phyloP scores from a whole-genome alignment of 2,888 invertebrate genomes.

The Philereme vetulata region DNA sequence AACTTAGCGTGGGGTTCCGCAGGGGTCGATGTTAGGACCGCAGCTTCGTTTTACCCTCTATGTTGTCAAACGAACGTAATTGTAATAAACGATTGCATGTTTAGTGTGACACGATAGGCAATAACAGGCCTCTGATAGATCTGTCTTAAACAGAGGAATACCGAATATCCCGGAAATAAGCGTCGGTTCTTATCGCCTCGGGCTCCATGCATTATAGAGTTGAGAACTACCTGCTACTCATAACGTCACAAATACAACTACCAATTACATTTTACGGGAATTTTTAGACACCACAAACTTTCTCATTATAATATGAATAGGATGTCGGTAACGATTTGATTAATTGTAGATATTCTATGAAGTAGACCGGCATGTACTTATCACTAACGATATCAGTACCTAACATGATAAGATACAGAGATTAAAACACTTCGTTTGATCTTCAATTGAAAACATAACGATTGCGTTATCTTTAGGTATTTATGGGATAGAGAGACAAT shows the following conservation, averaged over 20 bases:
- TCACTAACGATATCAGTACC: slow-evolving; percentile 3
- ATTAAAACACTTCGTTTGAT: slow-evolving; percentile 11
- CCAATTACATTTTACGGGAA: too few relatives aligned
- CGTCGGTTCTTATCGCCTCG: slow-evolving; percentile 23
- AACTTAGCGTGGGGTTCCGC: slow-evolving; percentile 1
- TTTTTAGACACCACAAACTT: too few relatives aligned
- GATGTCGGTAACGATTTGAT: background rate
- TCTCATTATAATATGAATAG: too few relatives aligned
- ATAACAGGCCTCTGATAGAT: slow-evolving; percentile 30
- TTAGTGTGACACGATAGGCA: slow-evolving; percentile 14
- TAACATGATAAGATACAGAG: slow-evolving; percentile 1
- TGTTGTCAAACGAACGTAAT: slow-evolving; percentile 23
- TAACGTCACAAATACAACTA: too few relatives aligned
- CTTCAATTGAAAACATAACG: slow-evolving; percentile 5
- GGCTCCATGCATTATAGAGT: background rate
- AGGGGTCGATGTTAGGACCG: slow-evolving; percentile 10
- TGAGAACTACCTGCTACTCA: too few relatives aligned
- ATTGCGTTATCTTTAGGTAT: slow-evolving; percentile 4
- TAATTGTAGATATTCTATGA: background rate
- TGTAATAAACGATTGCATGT: slow-evolving; percentile 13
- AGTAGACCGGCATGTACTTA: slow-evolving; percentile 6
- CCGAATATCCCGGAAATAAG: slow-evolving; percentile 13
- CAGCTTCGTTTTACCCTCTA: slow-evolving; percentile 11
- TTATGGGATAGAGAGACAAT: background rate
- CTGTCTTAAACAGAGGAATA: slow-evolving; percentile 14